Evolutionary conservation across 2,113 vertebrate species (phyloP).

Genomic region (Setophaga kirtlandii): DNA sequence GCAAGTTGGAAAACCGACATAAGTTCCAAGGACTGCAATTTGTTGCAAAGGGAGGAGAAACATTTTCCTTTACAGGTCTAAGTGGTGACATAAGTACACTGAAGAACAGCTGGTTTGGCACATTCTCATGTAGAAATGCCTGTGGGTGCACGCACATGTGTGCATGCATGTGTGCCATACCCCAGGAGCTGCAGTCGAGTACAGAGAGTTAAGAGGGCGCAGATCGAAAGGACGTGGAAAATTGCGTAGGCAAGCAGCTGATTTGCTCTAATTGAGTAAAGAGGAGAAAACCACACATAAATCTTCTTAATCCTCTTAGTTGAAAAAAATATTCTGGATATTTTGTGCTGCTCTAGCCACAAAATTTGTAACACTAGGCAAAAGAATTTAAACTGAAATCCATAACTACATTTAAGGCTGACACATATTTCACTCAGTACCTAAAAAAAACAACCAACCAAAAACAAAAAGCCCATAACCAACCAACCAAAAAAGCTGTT

Average conservation of each 20-base stretch:
- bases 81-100: background rate
- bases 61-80: background rate
- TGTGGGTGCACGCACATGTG: no score
- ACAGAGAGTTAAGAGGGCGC: rapidly evolving
- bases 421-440: background rate
- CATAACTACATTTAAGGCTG: background rate
- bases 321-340: background rate
- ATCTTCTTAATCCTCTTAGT: background rate
- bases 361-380: background rate
- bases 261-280: background rate
- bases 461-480: rapidly evolving
- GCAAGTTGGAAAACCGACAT: background rate
- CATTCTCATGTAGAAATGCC: rapidly evolving
- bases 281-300: background rate
- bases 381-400: background rate
- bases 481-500: rapidly evolving
- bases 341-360: background rate
- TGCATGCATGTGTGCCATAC: no score
- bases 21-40: background rate
- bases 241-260: background rate
- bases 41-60: background rate
- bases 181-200: background rate
- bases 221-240: background rate
- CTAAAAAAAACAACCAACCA: background rate
- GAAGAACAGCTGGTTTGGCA: background rate